Percentiles rank a stretch among this genome's conserved stretches.
Conservation (phyloP, 2,888 invertebrate species). For the Dryomyza anilis region DNA sequence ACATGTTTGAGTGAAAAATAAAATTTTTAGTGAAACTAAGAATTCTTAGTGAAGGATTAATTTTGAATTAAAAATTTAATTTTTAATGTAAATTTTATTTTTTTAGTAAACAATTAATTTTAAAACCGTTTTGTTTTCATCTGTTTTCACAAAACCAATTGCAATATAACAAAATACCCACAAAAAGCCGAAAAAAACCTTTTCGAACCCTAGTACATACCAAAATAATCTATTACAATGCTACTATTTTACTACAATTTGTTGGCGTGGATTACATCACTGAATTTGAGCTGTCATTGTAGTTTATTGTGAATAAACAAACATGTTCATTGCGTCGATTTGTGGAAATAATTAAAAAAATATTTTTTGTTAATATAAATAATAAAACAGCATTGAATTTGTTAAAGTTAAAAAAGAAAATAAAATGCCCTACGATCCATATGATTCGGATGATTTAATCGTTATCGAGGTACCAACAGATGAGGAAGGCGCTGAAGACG, state of each 20-base stretch:
- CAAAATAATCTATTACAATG: too few relatives aligned
- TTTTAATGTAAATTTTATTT: too few relatives aligned
- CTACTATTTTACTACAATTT: too few relatives aligned
- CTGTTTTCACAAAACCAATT: too few relatives aligned
- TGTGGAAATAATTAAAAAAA: background rate
- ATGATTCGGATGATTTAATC: slow-evolving; percentile 19
- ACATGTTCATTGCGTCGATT: slow-evolving; percentile 1
- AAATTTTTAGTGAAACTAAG: background rate
- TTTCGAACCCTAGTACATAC: too few relatives aligned
- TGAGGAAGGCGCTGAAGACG: slow-evolving; percentile 3
- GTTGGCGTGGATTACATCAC: background rate
- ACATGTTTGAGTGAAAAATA: background rate
- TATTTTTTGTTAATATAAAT: background rate
- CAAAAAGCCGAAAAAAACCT: too few relatives aligned
- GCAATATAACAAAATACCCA: too few relatives aligned
- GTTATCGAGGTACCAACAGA: slow-evolving; percentile 16
- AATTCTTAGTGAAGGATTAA: background rate
- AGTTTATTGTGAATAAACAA: slow-evolving; percentile 14
- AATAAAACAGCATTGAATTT: too few relatives aligned
- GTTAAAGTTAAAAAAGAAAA: too few relatives aligned
- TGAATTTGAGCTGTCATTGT: slow-evolving; percentile 8
- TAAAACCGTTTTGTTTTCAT: too few relatives aligned
- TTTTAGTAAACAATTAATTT: too few relatives aligned
- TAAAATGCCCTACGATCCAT: slow-evolving; percentile 16
- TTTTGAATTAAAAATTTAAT: background rate